Percentiles rank a stretch among this genome's conserved stretches.
phyloP scores from a whole-genome alignment of 2,113 vertebrate genomes.

The Ellobius talpinus region DNA sequence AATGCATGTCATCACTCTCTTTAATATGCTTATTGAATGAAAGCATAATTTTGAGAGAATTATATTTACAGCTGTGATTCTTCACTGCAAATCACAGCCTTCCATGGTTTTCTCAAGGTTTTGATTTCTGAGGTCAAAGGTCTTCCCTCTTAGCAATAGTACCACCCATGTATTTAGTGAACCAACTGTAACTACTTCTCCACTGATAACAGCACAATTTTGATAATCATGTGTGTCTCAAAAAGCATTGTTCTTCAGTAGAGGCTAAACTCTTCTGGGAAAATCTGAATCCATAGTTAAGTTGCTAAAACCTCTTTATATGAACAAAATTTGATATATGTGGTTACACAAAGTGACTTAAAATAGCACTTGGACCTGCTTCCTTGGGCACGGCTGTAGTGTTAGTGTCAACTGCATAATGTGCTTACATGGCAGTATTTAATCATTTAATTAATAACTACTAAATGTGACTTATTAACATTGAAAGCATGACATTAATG shows the following conservation, averaged over 20 bases:
- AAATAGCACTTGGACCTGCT: not conserved
- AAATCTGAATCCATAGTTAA: constrained; percentile 27
- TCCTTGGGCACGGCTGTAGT: not conserved
- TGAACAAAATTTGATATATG: not conserved
- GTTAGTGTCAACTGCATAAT: not conserved
- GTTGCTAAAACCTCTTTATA: not conserved
- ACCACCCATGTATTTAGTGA: not conserved
- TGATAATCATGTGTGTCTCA: not conserved
- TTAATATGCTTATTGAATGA: not conserved
- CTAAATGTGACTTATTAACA: not conserved
- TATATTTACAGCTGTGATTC: not conserved
- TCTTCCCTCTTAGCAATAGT: not conserved
- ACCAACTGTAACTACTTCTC: not conserved
- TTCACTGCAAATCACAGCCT: not conserved
- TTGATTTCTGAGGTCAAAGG: not conserved
- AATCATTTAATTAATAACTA: not conserved
- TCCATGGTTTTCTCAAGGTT: not conserved
- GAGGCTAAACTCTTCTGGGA: not conserved
- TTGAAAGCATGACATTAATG: not conserved
- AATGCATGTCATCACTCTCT: not conserved
- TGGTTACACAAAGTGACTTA: not conserved
- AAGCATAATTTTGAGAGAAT: not conserved
- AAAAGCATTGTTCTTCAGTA: constrained; percentile 26
- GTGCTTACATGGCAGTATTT: not conserved
- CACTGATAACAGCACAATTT: not conserved